Conservation (phyloP, 2,113 vertebrate genomes). For the Thomomys bottae region DNA sequence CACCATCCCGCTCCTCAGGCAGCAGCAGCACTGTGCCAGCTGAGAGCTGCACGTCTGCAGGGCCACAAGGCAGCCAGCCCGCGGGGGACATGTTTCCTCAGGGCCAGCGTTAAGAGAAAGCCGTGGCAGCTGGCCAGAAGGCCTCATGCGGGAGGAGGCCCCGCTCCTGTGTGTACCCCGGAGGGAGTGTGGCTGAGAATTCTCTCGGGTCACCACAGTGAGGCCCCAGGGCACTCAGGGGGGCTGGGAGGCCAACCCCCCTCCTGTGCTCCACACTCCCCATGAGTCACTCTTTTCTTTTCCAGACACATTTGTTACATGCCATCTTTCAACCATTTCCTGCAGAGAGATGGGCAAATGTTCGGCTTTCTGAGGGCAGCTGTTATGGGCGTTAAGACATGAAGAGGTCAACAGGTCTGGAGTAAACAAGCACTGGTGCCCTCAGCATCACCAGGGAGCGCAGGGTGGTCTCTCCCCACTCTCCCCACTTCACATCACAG, state of each 20-base stretch:
- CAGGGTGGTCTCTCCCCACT: not conserved
- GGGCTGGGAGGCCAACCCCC: not conserved
- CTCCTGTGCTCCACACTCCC: not conserved
- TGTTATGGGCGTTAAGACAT: conserved; percentile 61
- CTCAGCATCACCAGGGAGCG: not conserved
- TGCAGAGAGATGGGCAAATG: conserved; percentile 25
- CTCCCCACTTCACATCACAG: not conserved
- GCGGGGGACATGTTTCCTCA: not conserved
- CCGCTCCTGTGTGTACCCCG: conserved; percentile 22
- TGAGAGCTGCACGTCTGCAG: not conserved
- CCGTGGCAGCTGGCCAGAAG: not conserved
- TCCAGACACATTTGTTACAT: not conserved
- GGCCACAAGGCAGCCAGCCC: not conserved
- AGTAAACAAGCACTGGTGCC: not conserved
- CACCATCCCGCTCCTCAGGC: not conserved
- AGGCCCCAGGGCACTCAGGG: not conserved
- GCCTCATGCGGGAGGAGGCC: conserved; percentile 11
- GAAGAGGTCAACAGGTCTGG: conserved; percentile 47
- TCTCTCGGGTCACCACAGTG: not conserved
- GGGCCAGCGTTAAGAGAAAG: not conserved
- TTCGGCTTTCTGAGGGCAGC: conserved; percentile 55
- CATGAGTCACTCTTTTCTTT: not conserved
- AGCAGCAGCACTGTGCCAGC: conserved; percentile 8
- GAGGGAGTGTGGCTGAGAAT: not conserved
- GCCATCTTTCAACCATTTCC: conserved; percentile 52